Evolutionary conservation across 2,113 vertebrate species (phyloP).

Genomic region (Hippopotamus amphibius): DNA sequence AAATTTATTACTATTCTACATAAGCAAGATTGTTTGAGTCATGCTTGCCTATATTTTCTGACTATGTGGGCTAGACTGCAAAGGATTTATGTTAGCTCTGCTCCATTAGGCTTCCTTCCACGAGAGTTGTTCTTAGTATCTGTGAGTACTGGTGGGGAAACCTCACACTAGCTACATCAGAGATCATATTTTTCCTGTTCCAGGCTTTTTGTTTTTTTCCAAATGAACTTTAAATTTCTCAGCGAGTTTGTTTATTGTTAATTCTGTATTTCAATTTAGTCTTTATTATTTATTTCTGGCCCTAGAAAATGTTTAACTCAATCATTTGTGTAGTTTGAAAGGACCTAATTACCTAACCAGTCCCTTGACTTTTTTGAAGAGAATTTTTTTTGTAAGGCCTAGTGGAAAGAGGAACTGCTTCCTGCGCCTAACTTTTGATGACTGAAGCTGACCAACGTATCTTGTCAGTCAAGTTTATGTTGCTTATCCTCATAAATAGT

Average conservation of each 20-base stretch:
- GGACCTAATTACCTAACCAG: background rate
- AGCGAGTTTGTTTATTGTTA: background rate
- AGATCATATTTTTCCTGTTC: background rate
- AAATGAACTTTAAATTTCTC: slow-evolving; percentile 19
- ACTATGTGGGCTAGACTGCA: background rate
- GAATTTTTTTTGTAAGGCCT: background rate
- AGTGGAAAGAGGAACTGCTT: background rate
- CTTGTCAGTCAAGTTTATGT: background rate
- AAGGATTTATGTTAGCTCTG: background rate
- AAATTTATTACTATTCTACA: background rate
- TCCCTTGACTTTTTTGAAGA: background rate
- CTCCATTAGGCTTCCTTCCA: background rate
- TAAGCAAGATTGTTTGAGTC: background rate
- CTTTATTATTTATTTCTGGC: background rate
- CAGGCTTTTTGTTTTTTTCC: background rate
- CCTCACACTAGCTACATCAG: background rate
- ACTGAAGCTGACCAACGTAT: background rate
- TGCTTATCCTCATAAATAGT: slow-evolving; percentile 16
- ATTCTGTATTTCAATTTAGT: slow-evolving; percentile 15
- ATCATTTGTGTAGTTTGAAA: slow-evolving; percentile 10
- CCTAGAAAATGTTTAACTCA: background rate
- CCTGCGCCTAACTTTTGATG: background rate
- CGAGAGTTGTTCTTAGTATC: background rate
- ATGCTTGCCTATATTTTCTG: background rate
- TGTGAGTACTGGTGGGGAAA: background rate